These are phyloP conservation scores for Trinectes maculatus DNA, from an alignment of 2,113 vertebrate genomes.

Conservation along the genomic window DNA sequence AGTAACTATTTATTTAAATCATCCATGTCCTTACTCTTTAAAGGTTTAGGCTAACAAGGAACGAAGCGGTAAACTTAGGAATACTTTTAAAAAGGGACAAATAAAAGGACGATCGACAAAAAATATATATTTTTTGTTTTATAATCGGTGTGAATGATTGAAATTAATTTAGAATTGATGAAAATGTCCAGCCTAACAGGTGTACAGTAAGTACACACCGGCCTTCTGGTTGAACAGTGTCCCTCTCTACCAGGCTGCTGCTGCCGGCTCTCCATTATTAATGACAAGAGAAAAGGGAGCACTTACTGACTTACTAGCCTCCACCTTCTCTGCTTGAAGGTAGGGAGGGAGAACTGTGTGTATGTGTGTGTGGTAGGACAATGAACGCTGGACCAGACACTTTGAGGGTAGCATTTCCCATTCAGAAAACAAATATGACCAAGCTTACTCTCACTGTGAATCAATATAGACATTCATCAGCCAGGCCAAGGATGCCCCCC, in stretches of 20 bases:
- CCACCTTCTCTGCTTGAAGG: slow-evolving; percentile 32
- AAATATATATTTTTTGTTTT: not conserved
- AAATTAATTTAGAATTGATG: not conserved
- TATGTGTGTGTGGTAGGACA: slow-evolving; percentile 11
- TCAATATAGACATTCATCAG: slow-evolving; percentile 63
- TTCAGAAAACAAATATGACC: slow-evolving; percentile 66
- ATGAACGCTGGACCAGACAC: slow-evolving; percentile 36
- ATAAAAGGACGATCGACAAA: not conserved
- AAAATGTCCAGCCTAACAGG: not conserved
- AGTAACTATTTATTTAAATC: no score
- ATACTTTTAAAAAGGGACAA: not conserved
- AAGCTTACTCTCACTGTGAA: slow-evolving; percentile 36
- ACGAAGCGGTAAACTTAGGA: not conserved
- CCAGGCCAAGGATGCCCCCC: slow-evolving; percentile 16
- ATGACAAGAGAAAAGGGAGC: slow-evolving; percentile 65
- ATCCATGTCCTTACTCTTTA: no score
- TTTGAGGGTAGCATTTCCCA: slow-evolving; percentile 60
- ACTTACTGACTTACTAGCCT: slow-evolving; percentile 68
- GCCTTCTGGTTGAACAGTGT: slow-evolving; percentile 19
- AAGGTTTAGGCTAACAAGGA: not conserved
- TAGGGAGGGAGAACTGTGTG: not conserved
- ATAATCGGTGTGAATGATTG: not conserved
- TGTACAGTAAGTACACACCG: slow-evolving; percentile 6
- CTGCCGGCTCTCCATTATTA: slow-evolving; percentile 70
- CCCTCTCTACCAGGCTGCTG: slow-evolving; percentile 41